Evolutionary conservation across 2,113 vertebrate species (phyloP).

Genomic region (Loxodonta africana): DNA sequence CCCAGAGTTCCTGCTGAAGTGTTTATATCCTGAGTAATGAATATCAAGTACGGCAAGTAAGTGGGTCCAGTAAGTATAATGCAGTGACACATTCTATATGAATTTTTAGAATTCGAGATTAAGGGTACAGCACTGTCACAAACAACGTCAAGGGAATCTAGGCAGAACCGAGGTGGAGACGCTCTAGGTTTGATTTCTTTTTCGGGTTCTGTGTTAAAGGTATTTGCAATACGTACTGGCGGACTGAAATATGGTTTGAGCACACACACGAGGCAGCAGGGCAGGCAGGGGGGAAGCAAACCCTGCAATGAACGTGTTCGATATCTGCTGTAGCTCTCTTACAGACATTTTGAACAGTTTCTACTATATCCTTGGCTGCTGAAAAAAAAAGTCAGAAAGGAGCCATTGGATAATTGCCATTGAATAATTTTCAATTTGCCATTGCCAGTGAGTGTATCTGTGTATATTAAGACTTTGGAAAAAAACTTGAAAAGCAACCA

Average conservation of each 20-base stretch:
- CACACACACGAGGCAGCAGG: background rate
- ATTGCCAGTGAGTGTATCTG: background rate
- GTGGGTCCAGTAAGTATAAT: background rate
- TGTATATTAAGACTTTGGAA: background rate
- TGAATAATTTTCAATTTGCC: slow-evolving; percentile 30
- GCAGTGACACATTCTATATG: background rate
- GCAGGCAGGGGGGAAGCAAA: background rate
- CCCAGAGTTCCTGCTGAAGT: background rate
- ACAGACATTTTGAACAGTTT: background rate
- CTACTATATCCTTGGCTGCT: background rate
- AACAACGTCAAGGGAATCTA: background rate
- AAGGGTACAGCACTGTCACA: background rate
- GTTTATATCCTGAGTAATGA: background rate
- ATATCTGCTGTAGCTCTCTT: background rate
- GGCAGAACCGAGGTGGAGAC: background rate
- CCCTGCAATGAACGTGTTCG: background rate
- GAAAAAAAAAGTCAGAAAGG: background rate
- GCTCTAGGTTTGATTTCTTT: background rate
- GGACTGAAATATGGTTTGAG: background rate
- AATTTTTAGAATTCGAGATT: slow-evolving; percentile 4
- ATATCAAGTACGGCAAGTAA: background rate
- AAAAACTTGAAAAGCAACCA: slow-evolving; percentile 42
- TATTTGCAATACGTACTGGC: slow-evolving; percentile 13
- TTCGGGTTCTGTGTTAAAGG: background rate
- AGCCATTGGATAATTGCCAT: background rate